Evolutionary conservation across 2,113 vertebrate genomes (phyloP), one percentile per base, ranked within the genome.

Genomic region (Pavo muticus): DNA sequence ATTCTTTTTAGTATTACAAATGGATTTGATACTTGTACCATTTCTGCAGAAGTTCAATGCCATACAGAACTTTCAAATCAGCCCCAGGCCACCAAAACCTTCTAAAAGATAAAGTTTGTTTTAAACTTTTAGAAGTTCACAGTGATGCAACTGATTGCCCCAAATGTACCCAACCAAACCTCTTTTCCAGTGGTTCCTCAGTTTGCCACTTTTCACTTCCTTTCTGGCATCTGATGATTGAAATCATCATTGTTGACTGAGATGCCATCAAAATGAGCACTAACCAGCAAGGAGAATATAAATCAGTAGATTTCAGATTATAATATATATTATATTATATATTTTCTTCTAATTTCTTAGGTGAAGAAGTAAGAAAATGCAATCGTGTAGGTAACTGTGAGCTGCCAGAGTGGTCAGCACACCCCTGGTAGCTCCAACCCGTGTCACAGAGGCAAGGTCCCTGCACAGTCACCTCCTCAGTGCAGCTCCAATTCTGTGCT

Each of bases 171-270:
- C 13, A 65, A 67, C 1, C 29, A 64, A 50, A 4, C 24, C 5
- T 39, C 50, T 42, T 45, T 70, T 56, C 27, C 8, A n/a, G 11
- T 9, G 15, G 18, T 75, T 81, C 57, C 54, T 69, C 81, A 48
- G 57, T 84, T 89, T 84, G 19, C 68, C 71, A 37, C 21, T 56
- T 64, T 30, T 88, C 48, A 11, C 23, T 80, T 78, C 65, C 35
- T 73, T 92, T 87, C 52, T 78, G 64, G 27, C 25, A 84, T 84
- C 57, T 61, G 39, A 57, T 60, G 32, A 93, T 35, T 78, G 88
- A 89, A 88, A 84, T 71, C 42, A 63, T 39, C 35, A 7, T 56
- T 80, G 67, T 39, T 84, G 79, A 87, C 64, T 13, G 59, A 90
- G 68, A 74, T 30, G 14, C 50, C 76, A 69, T 29, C 72, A 67